Evolutionary conservation across 2,888 invertebrate genomes (phyloP), one percentile per base, ranked within the genome.

Genomic region (Nebria brevicollis): DNA sequence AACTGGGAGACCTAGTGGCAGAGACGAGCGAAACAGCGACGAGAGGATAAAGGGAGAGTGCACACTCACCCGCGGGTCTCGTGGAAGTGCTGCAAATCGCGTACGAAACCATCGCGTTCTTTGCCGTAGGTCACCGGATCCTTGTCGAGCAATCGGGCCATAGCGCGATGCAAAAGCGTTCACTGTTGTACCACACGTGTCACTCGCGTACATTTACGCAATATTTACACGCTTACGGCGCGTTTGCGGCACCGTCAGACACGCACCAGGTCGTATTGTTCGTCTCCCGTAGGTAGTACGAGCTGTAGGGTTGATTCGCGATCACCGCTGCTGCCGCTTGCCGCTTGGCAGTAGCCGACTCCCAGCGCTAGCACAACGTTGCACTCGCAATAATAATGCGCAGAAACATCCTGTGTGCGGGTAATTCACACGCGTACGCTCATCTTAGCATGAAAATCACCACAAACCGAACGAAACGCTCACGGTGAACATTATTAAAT

Each of bases 31-130:
- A 34, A 34, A 34, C 34, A 34, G 1, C 34, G 34, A 34, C 34
- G 34, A 34, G 34, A 34, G 34, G 34, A 34, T 34, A 34, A 34
- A 20, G 70, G 54, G 26, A 75, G 65, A 25, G 65, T 75, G 54
- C 26, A 75, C 78, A 91, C 94, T 94, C 90, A 98, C 98, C 97
- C 96, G 91, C 96, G 94, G 86, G 94, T 94, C 85, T 96, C 96
- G 89, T 98, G 97, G 88, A 98, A 98, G 88, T 95, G 95, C 87
- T 94, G 94, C 86, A 98, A 91, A 87, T 97, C 97, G 89, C 94
- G 93, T 84, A 96, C 90, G 91, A 97, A 97, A 85, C 92, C 92
- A 86, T 94, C 94, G 87, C 93, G 94, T 90, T 96, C 95, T 88
- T 93, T 93, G 87, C 93, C 90, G 91, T 95, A 95, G 87, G 93